Base-by-base conservation (phyloP, 2,888 invertebrate genomes). In the Axea sp. region DNA sequence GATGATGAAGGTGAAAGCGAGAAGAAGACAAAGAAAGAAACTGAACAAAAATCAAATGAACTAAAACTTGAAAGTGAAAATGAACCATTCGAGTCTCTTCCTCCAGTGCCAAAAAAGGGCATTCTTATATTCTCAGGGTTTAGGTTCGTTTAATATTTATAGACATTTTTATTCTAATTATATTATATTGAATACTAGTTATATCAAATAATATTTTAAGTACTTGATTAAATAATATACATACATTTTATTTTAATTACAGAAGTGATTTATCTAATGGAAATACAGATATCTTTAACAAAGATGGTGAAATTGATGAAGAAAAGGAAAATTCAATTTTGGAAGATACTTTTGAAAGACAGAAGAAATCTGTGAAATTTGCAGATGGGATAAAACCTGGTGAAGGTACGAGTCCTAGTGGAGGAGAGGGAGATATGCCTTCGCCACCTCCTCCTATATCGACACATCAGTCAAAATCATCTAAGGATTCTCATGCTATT, bases 321-420 rank as follows among this genome's bases (percentile, higher is more conserved):
- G 78, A 78, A 0, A 78, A 69, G 19, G 80, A 79, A 14, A 76
- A 74, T 37, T 51, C 17, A 22, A 72, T 78, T 7, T 72, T 75
- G 6, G 77, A 75, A 3, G 78, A 78, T n/a, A 76, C 76, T n/a
- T 65, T 59, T 12, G 57, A 73, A 22, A 77, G 78, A 4, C 80
- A 59, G 30, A 84, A 86, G 55, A 90, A 90, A 77, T 88, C 87
- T 3, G 92, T 92, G 1, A 90, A 90, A 77, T 92, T 92, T 79
- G 91, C 91, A 1, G 91, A 92, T 81, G 91, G 91, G 1, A 86
- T 92, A 9, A 88, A 88, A 65, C 92, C 92, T 0, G 92, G 90
- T 0, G 90, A 90, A 77, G 90, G 90, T 0, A 90, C 90, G 0
- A 90, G 90, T 59, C 90, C 90, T 0, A 90, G 90, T 17, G 90